Conservation (phyloP, 2,797 vertebrate species). For the Otus scops region DNA sequence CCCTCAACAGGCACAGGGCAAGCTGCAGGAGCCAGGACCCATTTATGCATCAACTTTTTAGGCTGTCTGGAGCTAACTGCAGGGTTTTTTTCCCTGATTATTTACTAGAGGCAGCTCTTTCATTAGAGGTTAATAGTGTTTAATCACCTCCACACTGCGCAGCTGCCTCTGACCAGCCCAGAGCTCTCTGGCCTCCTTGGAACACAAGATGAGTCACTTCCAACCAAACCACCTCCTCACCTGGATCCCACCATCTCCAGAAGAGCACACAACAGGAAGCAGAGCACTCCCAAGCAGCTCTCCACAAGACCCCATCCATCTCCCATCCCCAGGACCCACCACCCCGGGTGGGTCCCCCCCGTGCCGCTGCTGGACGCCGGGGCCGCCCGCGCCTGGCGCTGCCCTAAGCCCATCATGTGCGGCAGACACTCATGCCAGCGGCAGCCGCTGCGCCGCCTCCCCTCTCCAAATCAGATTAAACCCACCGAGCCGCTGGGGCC, state of each 20-base stretch:
- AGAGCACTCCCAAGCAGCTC: fast-evolving
- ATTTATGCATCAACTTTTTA: background rate
- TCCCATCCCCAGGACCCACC: background rate
- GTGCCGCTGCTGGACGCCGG: fast-evolving
- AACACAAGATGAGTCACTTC: background rate
- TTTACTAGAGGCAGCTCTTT: background rate
- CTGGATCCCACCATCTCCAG: fast-evolving
- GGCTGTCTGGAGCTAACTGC: background rate
- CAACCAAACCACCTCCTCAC: background rate
- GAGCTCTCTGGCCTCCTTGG: background rate
- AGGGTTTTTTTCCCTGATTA: too few species aligned
- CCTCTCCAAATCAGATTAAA: slow-evolving; percentile 39
- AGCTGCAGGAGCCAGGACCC: background rate
- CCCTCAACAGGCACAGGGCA: background rate
- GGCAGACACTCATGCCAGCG: background rate
- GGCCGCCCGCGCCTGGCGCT: slow-evolving; percentile 24
- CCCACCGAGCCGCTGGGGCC: background rate
- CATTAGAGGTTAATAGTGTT: background rate
- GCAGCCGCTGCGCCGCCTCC: background rate
- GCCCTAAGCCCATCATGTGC: slow-evolving; percentile 37
- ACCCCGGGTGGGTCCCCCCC: background rate
- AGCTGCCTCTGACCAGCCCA: background rate
- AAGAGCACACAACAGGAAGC: background rate
- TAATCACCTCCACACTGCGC: background rate
- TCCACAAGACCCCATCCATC: background rate